phyloP scores from a whole-genome alignment of 2,888 invertebrate genomes.

The Macrophya annulata region DNA sequence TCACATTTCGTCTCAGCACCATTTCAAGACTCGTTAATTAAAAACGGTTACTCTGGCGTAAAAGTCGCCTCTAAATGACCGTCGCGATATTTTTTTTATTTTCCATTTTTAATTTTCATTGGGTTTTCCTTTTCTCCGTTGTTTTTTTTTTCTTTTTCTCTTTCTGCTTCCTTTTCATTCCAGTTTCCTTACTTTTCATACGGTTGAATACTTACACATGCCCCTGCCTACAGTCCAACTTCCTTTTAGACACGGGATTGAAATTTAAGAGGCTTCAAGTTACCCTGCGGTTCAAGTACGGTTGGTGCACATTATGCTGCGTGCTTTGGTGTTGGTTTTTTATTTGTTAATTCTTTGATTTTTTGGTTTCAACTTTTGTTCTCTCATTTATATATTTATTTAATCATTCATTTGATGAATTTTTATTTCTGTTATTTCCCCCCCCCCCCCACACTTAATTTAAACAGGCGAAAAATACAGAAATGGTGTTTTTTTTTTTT shows the following conservation, averaged over 20 bases:
- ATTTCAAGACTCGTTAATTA: neutral
- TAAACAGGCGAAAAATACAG: neutral
- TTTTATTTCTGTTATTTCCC: no score
- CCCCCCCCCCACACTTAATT: neutral
- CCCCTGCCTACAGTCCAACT: neutral
- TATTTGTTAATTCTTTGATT: neutral
- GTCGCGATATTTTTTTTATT: neutral
- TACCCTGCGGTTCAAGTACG: neutral
- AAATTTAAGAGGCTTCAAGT: neutral
- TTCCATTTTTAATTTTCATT: neutral
- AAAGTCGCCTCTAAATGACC: conserved; percentile 12
- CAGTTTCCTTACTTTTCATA: neutral
- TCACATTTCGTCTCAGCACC: neutral
- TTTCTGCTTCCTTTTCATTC: neutral
- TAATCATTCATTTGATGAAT: no score
- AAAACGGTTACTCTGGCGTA: neutral
- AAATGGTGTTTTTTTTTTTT: neutral
- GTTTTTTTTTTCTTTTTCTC: neutral
- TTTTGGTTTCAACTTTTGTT: no score
- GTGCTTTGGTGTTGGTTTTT: neutral
- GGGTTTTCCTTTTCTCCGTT: neutral
- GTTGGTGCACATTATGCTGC: neutral
- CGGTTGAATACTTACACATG: neutral
- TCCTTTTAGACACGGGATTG: neutral
- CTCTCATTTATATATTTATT: no score